phyloP scores from a whole-genome alignment of 2,113 vertebrate genomes.

The Xenus cinereus region DNA sequence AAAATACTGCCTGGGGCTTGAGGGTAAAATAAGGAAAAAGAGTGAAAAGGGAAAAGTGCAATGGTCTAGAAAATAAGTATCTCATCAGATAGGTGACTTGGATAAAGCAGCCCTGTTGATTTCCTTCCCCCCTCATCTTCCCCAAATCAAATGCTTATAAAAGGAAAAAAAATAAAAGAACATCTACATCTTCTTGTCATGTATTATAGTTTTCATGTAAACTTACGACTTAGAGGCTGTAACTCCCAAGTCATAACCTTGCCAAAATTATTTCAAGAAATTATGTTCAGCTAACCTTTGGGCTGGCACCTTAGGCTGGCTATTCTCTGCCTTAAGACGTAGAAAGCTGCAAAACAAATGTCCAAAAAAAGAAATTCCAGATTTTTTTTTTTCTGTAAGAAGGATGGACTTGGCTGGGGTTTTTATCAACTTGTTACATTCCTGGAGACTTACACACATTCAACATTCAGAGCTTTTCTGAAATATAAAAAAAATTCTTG shows the following conservation, averaged over 20 bases:
- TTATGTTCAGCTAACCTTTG: constrained; percentile 94
- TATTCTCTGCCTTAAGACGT: constrained; percentile 98
- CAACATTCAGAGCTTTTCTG: constrained; percentile 79
- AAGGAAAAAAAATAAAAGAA: neutral
- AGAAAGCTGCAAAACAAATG: constrained; percentile 99
- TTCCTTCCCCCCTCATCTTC: neutral
- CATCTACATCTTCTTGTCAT: neutral
- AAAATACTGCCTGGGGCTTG: neutral
- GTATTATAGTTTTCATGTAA: constrained; percentile 2
- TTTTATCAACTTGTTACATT: constrained; percentile 84
- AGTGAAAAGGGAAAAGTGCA: neutral
- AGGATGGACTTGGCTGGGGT: constrained; percentile 80
- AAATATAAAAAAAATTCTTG: constrained; percentile 78
- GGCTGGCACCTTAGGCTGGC: constrained; percentile 95
- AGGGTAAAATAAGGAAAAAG: neutral
- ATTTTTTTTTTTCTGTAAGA: constrained; percentile 74
- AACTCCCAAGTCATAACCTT: constrained; percentile 73
- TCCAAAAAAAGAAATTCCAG: constrained; percentile 90
- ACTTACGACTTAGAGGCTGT: constrained; percentile 72
- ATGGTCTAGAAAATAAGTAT: neutral
- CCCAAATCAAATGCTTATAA: neutral
- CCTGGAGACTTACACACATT: constrained; percentile 81
- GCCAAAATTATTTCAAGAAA: constrained; percentile 89
- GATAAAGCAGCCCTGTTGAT: neutral
- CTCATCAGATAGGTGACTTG: neutral